These are phyloP conservation scores for Agapornis roseicollis DNA, from an alignment of 2,113 vertebrate genomes.

Conservation along the genomic window DNA sequence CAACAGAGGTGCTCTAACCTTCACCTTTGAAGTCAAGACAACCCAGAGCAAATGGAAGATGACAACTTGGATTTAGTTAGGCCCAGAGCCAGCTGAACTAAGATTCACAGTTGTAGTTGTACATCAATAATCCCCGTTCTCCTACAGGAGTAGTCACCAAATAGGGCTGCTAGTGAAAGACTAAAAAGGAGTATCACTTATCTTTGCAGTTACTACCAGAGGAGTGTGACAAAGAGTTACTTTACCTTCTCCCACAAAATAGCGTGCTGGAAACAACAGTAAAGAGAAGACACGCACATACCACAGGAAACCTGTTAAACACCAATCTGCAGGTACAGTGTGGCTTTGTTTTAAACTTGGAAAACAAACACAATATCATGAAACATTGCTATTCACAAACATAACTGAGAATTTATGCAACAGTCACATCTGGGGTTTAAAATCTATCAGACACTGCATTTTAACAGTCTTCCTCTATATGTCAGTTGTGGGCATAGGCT, in stretches of 20 bases:
- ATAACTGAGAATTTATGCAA: not conserved
- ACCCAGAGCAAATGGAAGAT: rapidly evolving
- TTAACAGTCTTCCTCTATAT: not conserved
- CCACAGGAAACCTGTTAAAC: not conserved
- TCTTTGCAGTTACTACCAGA: not conserved
- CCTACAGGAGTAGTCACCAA: not conserved
- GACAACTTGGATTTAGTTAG: not conserved
- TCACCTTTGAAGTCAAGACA: not conserved
- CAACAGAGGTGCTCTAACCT: not conserved
- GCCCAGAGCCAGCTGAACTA: not conserved
- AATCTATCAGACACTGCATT: not conserved
- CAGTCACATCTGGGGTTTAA: not conserved
- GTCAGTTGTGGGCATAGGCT: not conserved
- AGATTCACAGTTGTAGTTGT: not conserved
- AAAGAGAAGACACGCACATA: not conserved
- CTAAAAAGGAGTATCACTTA: not conserved
- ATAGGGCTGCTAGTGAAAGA: not conserved
- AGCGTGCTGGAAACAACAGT: not conserved
- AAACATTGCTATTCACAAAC: not conserved
- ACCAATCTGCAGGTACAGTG: not conserved
- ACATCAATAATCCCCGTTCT: not conserved
- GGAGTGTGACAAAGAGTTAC: not conserved
- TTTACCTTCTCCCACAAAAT: not conserved
- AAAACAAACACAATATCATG: not conserved
- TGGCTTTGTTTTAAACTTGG: not conserved